Evolutionary conservation across 2,888 invertebrate species (phyloP), one percentile per base, ranked within the genome.

Genomic region (Caenorhabditis afra): DNA sequence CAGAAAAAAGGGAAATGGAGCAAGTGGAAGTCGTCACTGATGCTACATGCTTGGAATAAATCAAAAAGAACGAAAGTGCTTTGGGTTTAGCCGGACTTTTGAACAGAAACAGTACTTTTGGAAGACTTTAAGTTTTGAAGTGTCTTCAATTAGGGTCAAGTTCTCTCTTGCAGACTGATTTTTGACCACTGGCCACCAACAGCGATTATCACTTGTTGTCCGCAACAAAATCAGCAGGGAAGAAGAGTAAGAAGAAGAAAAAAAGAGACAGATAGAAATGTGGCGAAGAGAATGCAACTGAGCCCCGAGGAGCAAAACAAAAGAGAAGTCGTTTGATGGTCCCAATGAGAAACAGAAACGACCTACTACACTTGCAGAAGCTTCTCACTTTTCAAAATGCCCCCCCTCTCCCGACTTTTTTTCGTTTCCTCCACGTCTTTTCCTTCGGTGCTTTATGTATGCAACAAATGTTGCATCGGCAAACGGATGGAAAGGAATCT

Each of bases 271-370:
- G 37, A 23, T 61, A 66, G 55, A 61, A 64, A 50, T 64, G 76
- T 67, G 55, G 68, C 64, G 62, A 76, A 67, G 67, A 62, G 53
- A 58, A 57, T 70, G 62, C 53, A 49, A 71, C 55, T 41, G 71
- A 64, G 49, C 8, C 49, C 29, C 29, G 29, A 29, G 41, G 23
- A 41, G 22, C 23, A 41, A 75, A 67, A 66, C 66, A 75, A 67
- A 67, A 75, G 53, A 62, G 35, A 75, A 75, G 75, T 67, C 66
- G 59, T 75, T 75, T 53, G 71, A 71, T 71, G 71, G 71, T 71
- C 71, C 66, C 65, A 75, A 75, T 75, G 75, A 75, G 75, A 75
- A 75, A 75, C 75, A 66, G 75, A 75, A 71, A 71, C 71, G 71
- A 71, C 62, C 71, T 71, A 71, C 70, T 71, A 62, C 62, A 62